These are phyloP conservation scores for Sitta europaea DNA, from an alignment of 2,113 vertebrate species.

Conservation along the genomic window DNA sequence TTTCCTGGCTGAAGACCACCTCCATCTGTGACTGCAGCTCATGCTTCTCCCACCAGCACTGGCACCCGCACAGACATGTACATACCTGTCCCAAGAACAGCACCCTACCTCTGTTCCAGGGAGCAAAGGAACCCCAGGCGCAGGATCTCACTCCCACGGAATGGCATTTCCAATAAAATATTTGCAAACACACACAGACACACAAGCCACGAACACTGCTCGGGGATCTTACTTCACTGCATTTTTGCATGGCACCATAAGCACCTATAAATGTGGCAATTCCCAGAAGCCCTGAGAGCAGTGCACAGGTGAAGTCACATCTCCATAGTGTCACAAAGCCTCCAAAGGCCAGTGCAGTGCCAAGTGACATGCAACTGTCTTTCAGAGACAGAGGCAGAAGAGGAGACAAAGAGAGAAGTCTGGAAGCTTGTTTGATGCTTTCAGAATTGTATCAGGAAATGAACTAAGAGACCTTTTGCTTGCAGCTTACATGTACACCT, in stretches of 20 bases:
- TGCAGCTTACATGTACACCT: not conserved
- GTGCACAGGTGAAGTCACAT: not conserved
- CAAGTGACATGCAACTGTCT: not conserved
- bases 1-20: not conserved
- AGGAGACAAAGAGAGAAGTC: not conserved
- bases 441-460: not conserved
- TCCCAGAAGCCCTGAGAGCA: not conserved
- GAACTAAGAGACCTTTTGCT: not conserved
- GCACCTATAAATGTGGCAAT: rapidly evolving
- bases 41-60: not conserved
- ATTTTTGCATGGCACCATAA: rapidly evolving
- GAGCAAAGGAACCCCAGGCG: not conserved
- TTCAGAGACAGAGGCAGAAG: not conserved
- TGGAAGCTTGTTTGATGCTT: not conserved
- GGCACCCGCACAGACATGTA: rapidly evolving
- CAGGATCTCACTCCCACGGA: not conserved
- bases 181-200: not conserved
- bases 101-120: not conserved
- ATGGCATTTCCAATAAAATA: not conserved
- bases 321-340: not conserved
- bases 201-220: not conserved
- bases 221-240: not conserved
- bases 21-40: not conserved
- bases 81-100: not conserved
- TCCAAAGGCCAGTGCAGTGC: not conserved